These are phyloP conservation scores for Junco hyemalis DNA, from an alignment of 2,113 vertebrate species.

Conservation along the genomic window DNA sequence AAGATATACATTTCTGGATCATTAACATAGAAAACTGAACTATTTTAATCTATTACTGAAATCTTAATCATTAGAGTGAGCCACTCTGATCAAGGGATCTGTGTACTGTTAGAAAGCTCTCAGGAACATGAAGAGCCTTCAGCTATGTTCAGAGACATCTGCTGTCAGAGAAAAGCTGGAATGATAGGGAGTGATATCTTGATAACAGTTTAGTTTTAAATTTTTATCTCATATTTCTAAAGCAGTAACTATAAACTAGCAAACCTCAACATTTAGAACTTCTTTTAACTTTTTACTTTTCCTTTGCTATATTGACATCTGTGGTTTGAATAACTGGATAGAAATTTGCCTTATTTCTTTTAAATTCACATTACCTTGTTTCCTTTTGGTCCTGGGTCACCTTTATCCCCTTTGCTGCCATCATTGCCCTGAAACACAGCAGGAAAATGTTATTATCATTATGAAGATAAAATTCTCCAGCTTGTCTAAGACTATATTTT, in stretches of 20 bases:
- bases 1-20: background rate
- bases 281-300: background rate
- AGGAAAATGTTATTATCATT: background rate
- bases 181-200: background rate
- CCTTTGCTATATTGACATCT: background rate
- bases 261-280: background rate
- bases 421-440: constrained; percentile 54
- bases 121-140: background rate
- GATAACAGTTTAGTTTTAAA: background rate
- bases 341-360: background rate
- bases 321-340: background rate
- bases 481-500: background rate
- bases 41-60: background rate
- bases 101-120: background rate
- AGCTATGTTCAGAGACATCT: background rate
- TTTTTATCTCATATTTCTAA: background rate
- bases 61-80: background rate
- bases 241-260: background rate
- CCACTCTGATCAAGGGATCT: background rate
- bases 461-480: background rate
- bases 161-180: background rate
- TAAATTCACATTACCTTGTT: constrained; percentile 57
- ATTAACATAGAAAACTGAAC: background rate
- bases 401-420: constrained; percentile 68
- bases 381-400: constrained; percentile 73